Conservation (phyloP, 2,113 vertebrate species). For the Bambusicola thoracicus region DNA sequence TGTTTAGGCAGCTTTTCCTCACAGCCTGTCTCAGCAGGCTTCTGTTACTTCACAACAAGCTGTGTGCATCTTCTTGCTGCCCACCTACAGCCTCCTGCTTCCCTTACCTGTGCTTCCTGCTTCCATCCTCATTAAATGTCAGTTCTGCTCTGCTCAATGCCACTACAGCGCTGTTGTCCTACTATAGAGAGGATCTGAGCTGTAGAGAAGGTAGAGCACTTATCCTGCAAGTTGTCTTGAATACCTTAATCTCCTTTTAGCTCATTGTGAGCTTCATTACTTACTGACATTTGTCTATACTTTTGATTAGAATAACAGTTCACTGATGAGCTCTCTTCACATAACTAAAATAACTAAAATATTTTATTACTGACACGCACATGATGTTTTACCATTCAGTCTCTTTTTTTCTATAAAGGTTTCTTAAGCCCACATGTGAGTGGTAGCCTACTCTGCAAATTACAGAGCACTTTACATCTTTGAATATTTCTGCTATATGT, state of each 20-base stretch:
- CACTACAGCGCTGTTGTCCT: rapidly evolving
- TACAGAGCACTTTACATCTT: neutral
- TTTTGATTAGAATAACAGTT: neutral
- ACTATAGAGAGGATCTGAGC: neutral
- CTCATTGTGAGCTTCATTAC: neutral
- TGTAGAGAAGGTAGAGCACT: neutral
- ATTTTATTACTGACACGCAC: neutral
- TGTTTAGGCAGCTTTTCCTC: neutral
- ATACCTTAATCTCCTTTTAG: neutral
- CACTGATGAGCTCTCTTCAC: neutral
- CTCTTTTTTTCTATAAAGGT: neutral
- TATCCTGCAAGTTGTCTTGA: neutral
- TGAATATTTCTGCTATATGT: neutral
- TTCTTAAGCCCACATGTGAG: neutral
- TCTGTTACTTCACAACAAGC: neutral
- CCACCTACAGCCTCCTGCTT: neutral
- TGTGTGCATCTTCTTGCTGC: neutral
- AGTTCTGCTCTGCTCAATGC: neutral
- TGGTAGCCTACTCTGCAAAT: neutral
- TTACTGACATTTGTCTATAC: neutral
- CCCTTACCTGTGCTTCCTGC: neutral
- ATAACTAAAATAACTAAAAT: neutral
- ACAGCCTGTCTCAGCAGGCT: neutral
- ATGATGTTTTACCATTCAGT: neutral
- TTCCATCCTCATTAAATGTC: neutral